Percentiles rank a stretch among this genome's conserved stretches.
Evolutionary conservation across 2,797 vertebrate genomes (phyloP).

Genomic region (Phalanger gymnotis): DNA sequence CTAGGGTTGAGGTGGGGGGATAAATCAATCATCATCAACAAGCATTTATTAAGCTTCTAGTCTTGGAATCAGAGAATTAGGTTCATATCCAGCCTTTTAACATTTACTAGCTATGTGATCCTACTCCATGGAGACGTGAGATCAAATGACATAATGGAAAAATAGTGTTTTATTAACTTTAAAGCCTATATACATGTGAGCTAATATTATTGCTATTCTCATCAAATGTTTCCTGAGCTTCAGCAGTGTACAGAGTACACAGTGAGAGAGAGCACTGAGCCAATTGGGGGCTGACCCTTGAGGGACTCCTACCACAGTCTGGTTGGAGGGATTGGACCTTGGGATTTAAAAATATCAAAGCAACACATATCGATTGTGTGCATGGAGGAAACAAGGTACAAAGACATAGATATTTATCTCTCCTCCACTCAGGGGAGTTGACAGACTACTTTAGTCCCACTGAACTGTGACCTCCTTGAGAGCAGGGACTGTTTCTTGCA

Average conservation of each 20-base stretch:
- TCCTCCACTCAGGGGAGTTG: not conserved
- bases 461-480: not conserved
- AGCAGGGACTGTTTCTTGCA: not conserved
- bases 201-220: not conserved
- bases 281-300: not conserved
- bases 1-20: not conserved
- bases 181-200: not conserved
- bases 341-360: not conserved
- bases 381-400: not conserved
- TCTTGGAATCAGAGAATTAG: not conserved
- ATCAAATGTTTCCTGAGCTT: not conserved
- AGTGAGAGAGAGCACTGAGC: not conserved
- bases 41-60: not conserved
- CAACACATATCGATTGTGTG: not conserved
- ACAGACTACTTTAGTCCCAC: not conserved
- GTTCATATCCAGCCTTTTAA: not conserved
- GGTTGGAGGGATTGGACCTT: not conserved
- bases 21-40: not conserved
- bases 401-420: not conserved
- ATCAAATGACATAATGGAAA: not conserved
- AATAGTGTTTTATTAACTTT: not conserved
- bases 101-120: not conserved
- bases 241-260: not conserved
- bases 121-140: not conserved
- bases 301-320: not conserved